Conservation (phyloP, 2,113 vertebrate species). For the Mobula hypostoma region DNA sequence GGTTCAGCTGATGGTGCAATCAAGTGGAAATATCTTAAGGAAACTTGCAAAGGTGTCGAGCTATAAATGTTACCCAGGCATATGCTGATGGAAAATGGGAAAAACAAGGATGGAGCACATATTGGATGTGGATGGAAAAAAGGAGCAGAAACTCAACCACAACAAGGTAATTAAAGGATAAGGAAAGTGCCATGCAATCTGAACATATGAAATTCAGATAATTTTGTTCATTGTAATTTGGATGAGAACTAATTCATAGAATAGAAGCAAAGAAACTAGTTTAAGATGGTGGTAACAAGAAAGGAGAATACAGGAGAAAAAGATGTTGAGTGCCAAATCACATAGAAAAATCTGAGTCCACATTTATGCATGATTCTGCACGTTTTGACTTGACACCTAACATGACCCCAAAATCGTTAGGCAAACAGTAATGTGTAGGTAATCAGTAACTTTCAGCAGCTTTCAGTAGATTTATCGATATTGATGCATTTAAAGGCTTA, state of each 20-base stretch:
- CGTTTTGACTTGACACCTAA: not conserved
- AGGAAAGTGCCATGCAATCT: not conserved
- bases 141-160: not conserved
- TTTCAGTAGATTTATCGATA: not conserved
- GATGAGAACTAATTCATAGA: not conserved
- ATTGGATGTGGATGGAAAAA: not conserved
- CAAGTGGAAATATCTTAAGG: not conserved
- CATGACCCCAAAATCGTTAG: not conserved
- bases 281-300: not conserved
- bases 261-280: not conserved
- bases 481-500: not conserved
- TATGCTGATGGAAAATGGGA: not conserved
- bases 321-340: not conserved
- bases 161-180: not conserved
- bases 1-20: not conserved
- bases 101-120: not conserved
- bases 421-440: not conserved
- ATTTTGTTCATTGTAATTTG: not conserved
- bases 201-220: not conserved
- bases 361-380: not conserved
- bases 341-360: not conserved
- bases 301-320: not conserved
- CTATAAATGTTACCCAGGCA: not conserved
- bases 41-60: not conserved
- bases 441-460: not conserved